Percentiles rank a stretch among this genome's conserved stretches.
Conservation (phyloP, 2,888 invertebrate species). For the Apamea anceps region DNA sequence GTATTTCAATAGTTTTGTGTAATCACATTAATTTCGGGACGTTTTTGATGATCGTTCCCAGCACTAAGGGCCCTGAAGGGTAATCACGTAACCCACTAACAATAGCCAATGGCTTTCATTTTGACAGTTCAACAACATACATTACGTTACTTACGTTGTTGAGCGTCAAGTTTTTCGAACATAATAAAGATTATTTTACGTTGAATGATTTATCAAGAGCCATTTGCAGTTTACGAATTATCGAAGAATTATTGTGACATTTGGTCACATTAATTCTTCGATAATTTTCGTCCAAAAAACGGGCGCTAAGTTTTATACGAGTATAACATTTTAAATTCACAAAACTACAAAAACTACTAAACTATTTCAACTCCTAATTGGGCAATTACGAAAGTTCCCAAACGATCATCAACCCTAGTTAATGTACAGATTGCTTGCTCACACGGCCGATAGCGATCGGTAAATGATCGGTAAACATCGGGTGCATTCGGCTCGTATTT, state of each 20-base stretch:
- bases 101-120: not conserved
- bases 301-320: not conserved
- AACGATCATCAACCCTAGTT: slow-evolving; percentile 58
- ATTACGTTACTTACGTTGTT: not conserved
- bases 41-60: not conserved
- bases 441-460: slow-evolving; percentile 66
- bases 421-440: slow-evolving; percentile 52
- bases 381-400: slow-evolving; percentile 42
- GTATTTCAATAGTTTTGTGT: not conserved
- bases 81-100: not conserved
- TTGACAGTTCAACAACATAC: too few species aligned
- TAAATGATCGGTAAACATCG: slow-evolving; percentile 76
- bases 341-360: slow-evolving; percentile 10
- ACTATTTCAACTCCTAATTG: slow-evolving; percentile 26
- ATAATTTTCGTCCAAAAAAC: not conserved
- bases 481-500: slow-evolving; percentile 67
- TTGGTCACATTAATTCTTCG: not conserved
- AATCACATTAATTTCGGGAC: not conserved
- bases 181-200: not conserved
- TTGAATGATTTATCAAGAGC: not conserved
- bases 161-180: not conserved
- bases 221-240: not conserved
- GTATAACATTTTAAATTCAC: not conserved
- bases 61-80: not conserved
- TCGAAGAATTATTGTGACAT: not conserved